phyloP scores from a whole-genome alignment of 2,888 invertebrate genomes.

The Sycophila texana region DNA sequence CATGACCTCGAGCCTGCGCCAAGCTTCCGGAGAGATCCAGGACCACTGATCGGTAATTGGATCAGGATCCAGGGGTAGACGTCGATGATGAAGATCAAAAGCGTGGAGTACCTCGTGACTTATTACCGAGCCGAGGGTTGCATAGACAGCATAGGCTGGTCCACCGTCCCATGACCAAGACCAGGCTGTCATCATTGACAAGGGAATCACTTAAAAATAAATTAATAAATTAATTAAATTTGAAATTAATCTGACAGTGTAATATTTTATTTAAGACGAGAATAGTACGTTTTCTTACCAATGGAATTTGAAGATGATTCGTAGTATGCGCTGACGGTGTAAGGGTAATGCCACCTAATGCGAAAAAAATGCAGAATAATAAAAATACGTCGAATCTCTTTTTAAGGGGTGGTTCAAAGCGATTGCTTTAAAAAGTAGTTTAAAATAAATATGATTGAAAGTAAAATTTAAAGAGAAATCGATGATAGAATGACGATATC shows the following conservation, averaged over 20 bases:
- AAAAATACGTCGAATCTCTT: background rate
- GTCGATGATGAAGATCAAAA: constrained; percentile 74
- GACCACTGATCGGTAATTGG: constrained; percentile 68
- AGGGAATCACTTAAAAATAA: constrained; percentile 73
- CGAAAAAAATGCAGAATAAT: background rate
- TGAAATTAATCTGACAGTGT: no score
- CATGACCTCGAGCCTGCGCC: constrained; percentile 74
- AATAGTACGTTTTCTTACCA: constrained; percentile 66
- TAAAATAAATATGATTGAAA: background rate
- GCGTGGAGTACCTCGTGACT: constrained; percentile 78
- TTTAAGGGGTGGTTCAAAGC: background rate
- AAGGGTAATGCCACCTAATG: constrained; percentile 76
- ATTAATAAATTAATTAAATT: background rate
- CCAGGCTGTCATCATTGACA: constrained; percentile 76
- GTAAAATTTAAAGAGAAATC: constrained; percentile 22
- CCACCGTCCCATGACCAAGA: constrained; percentile 76
- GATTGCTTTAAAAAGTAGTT: background rate
- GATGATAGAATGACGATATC: constrained; percentile 49
- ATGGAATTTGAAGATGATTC: constrained; percentile 77
- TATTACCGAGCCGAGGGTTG: constrained; percentile 76
- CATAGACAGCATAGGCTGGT: constrained; percentile 76
- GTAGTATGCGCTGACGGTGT: constrained; percentile 77
- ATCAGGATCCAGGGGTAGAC: constrained; percentile 70
- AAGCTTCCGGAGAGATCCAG: constrained; percentile 74
- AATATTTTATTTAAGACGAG: no score